phyloP scores from a whole-genome alignment of 2,113 vertebrate species.

The Nothoprocta pentlandii region DNA sequence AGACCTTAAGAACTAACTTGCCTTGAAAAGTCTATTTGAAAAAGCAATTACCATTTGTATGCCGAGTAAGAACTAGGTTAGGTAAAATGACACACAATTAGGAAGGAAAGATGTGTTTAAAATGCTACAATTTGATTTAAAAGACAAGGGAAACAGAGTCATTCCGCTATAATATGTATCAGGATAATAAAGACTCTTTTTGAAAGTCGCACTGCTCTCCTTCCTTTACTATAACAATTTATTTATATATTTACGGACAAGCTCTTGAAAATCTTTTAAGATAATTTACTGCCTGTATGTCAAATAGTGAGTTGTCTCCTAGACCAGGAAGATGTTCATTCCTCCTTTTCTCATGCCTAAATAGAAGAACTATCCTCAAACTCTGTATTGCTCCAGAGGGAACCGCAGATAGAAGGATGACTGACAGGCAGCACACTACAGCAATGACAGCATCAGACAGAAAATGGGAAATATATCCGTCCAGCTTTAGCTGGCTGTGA shows the following conservation, averaged over 20 bases:
- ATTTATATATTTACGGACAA: not conserved
- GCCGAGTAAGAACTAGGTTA: not conserved
- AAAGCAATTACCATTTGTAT: not conserved
- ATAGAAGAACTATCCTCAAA: not conserved
- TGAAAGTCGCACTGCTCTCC: not conserved
- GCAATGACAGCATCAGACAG: not conserved
- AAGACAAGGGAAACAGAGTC: not conserved
- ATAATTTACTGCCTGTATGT: not conserved
- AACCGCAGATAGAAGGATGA: not conserved
- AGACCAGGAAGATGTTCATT: not conserved
- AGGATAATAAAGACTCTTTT: not conserved
- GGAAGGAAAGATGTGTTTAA: not conserved
- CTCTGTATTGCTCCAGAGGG: not conserved
- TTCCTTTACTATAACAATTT: not conserved
- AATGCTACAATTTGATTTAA: not conserved
- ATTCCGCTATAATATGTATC: not conserved
- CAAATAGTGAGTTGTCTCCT: not conserved
- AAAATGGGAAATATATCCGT: not conserved
- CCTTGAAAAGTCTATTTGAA: not conserved
- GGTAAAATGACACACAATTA: not conserved
- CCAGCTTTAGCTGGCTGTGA: not conserved
- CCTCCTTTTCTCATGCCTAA: not conserved
- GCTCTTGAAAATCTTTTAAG: not conserved
- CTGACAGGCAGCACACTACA: not conserved
- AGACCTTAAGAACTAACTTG: not conserved